Evolutionary conservation across 2,888 invertebrate genomes (phyloP).

Genomic region (Petrophora chlorosata): DNA sequence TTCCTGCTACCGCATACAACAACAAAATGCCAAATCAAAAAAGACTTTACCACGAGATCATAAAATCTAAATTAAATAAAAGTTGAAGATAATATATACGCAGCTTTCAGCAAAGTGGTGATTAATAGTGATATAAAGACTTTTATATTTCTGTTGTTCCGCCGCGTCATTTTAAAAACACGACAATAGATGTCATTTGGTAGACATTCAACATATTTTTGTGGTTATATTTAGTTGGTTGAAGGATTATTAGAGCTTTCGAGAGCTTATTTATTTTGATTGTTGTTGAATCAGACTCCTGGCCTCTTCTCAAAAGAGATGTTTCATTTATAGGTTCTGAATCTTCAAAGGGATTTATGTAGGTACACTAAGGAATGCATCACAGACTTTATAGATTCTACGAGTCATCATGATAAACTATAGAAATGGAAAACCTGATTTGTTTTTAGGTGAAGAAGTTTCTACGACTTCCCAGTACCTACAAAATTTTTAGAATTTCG

Average conservation of each 20-base stretch:
- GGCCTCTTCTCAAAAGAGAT: too few relatives aligned
- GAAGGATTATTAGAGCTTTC: constrained; percentile 14
- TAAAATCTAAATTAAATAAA: constrained; percentile 41
- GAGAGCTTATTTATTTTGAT: neutral
- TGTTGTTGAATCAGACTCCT: neutral
- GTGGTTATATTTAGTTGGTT: constrained; percentile 37
- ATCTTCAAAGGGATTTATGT: too few relatives aligned
- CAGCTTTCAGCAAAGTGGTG: constrained; percentile 65
- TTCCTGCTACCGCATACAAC: constrained; percentile 72
- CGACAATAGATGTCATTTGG: constrained; percentile 59
- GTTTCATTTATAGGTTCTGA: too few relatives aligned
- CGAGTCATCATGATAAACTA: too few relatives aligned
- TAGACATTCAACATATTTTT: constrained; percentile 48
- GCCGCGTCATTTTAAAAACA: constrained; percentile 67
- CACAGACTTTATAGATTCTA: too few relatives aligned
- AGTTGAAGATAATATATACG: constrained; percentile 42
- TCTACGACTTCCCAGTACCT: too few relatives aligned
- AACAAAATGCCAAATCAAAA: constrained; percentile 35
- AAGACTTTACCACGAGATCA: constrained; percentile 32
- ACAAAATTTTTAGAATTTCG: too few relatives aligned
- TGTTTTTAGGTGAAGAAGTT: too few relatives aligned
- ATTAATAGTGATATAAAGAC: constrained; percentile 80
- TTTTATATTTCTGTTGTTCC: constrained; percentile 75
- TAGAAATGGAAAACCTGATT: too few relatives aligned
- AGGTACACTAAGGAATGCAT: too few relatives aligned